Evolutionary conservation across 2,113 vertebrate genomes (phyloP).

Genomic region (Pardalotus punctatus): DNA sequence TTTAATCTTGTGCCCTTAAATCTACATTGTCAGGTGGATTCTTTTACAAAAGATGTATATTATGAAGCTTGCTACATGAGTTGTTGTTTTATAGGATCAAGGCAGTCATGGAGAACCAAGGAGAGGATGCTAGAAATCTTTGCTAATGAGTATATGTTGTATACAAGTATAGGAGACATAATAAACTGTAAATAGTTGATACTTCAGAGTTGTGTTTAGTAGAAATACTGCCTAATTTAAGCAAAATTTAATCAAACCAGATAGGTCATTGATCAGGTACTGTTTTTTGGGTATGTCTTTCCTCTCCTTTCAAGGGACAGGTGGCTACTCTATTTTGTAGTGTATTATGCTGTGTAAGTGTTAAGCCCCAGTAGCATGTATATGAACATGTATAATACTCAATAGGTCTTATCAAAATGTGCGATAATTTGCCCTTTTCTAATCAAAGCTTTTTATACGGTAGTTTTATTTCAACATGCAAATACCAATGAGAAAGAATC

Average conservation of each 20-base stretch:
- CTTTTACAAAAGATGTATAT: neutral
- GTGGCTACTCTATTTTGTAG: neutral
- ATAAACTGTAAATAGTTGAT: neutral
- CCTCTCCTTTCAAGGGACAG: neutral
- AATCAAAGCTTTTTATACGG: neutral
- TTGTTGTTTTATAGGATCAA: neutral
- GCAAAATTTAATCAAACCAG: neutral
- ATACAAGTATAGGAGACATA: neutral
- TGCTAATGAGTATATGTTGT: neutral
- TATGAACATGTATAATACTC: neutral
- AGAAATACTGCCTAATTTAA: neutral
- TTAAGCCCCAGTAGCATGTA: neutral
- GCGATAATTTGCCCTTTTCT: neutral
- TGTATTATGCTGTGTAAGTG: neutral
- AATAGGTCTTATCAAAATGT: neutral
- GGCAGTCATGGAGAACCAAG: neutral
- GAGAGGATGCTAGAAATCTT: neutral
- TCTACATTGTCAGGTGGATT: neutral
- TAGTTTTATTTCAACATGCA: neutral
- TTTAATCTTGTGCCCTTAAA: neutral
- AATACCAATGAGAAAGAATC: neutral
- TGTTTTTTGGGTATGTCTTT: neutral
- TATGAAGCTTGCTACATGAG: neutral
- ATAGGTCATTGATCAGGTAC: neutral
- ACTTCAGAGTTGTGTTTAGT: neutral